Conservation (phyloP, 2,113 vertebrate species). For the Herpetotheres cachinnans region DNA sequence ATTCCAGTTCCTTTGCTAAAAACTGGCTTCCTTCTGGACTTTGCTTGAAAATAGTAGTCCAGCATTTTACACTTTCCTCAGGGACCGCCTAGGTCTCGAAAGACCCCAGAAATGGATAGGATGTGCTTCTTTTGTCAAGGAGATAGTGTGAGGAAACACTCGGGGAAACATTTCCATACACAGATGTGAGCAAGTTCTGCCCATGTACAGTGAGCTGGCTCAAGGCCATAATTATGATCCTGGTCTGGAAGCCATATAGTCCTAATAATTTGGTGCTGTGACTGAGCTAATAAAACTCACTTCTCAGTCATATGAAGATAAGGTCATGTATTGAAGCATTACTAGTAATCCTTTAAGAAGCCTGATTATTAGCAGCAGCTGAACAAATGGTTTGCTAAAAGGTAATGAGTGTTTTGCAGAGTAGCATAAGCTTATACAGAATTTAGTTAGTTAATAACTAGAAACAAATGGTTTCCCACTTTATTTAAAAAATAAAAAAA, state of each 20-base stretch:
- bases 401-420: background rate
- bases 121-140: background rate
- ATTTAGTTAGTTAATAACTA: background rate
- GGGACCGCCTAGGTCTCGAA: background rate
- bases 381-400: background rate
- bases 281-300: background rate
- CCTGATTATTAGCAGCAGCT: background rate
- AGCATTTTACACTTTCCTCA: background rate
- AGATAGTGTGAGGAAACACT: background rate
- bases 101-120: background rate
- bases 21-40: background rate
- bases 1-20: background rate
- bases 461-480: background rate
- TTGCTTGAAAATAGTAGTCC: background rate
- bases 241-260: background rate
- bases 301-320: background rate
- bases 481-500: background rate
- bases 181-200: background rate
- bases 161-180: background rate
- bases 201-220: background rate
- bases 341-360: conserved; percentile 7
- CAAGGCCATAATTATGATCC: background rate
- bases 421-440: background rate
- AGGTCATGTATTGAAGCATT: background rate
- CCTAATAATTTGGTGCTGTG: background rate